Conservation (phyloP, 2,888 invertebrate genomes). For the Nomada hirtipes region DNA sequence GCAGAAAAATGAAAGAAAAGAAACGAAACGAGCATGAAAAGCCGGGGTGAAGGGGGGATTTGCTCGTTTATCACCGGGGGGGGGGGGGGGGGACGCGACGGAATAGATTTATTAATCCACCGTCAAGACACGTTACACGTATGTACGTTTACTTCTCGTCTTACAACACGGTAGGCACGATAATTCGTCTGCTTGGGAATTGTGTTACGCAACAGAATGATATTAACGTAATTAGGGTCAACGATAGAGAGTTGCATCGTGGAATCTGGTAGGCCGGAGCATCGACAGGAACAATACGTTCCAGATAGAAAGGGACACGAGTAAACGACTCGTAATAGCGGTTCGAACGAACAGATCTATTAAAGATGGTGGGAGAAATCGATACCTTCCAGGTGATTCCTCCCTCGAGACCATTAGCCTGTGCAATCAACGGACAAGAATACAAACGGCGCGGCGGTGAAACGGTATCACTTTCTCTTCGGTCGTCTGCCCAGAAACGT, state of each 20-base stretch:
- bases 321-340: constrained; percentile 4
- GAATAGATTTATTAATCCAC: constrained; percentile 54
- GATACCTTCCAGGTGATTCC: not conserved
- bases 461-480: constrained; percentile 17
- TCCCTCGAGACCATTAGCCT: not conserved
- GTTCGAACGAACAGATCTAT: not conserved
- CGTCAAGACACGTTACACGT: constrained; percentile 29
- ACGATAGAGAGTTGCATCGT: constrained; percentile 66
- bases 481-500: not conserved
- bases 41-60: too few relatives aligned
- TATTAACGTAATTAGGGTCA: constrained; percentile 74
- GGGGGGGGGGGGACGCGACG: constrained; percentile 30
- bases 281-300: constrained; percentile 36
- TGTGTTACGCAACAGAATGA: constrained; percentile 74
- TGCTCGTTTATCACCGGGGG: constrained; percentile 42
- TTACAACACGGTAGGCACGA: constrained; percentile 42
- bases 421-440: not conserved
- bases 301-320: not conserved
- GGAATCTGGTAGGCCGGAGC: constrained; percentile 31
- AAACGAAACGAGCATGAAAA: not conserved
- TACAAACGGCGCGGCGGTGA: not conserved
- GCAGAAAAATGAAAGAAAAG: not conserved
- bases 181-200: constrained; percentile 63
- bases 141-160: constrained; percentile 33
- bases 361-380: constrained; percentile 4